phyloP scores from a whole-genome alignment of 2,797 vertebrate species.

The Sylvia borin region DNA sequence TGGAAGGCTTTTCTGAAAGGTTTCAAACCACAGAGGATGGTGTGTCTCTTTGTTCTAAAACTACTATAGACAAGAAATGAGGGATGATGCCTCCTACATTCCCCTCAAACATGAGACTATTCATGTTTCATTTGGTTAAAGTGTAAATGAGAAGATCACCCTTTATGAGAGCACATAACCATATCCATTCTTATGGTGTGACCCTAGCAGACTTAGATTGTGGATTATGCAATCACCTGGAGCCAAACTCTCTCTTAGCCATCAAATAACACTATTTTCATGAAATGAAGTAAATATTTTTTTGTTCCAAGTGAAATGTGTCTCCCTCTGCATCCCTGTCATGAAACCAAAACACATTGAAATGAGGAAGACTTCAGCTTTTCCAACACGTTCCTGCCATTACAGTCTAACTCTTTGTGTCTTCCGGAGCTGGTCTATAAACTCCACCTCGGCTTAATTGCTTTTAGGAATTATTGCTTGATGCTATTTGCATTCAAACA shows the following conservation, averaged over 20 bases:
- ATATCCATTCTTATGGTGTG: accelerated
- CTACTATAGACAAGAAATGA: not conserved
- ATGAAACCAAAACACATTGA: not conserved
- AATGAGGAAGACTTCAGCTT: not conserved
- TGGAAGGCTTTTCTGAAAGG: not conserved
- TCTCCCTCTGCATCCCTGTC: not conserved
- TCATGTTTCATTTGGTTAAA: not conserved
- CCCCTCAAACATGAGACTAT: not conserved
- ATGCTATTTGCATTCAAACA: not conserved
- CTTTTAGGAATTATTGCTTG: not conserved
- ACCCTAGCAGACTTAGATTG: not conserved
- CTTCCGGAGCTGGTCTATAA: not conserved
- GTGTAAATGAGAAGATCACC: not conserved
- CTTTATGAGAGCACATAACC: not conserved
- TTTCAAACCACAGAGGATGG: not conserved
- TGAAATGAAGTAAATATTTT: not conserved
- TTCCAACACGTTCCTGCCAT: not conserved
- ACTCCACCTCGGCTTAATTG: not conserved
- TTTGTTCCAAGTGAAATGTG: not conserved
- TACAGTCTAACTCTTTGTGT: not conserved
- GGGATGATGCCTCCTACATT: not conserved
- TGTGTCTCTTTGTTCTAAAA: not conserved
- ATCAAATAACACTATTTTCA: not conserved
- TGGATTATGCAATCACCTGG: not conserved
- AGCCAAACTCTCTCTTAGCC: not conserved